These are phyloP conservation scores for Ranitomeya variabilis DNA, from an alignment of 2,113 vertebrate genomes.

Conservation along the genomic window DNA sequence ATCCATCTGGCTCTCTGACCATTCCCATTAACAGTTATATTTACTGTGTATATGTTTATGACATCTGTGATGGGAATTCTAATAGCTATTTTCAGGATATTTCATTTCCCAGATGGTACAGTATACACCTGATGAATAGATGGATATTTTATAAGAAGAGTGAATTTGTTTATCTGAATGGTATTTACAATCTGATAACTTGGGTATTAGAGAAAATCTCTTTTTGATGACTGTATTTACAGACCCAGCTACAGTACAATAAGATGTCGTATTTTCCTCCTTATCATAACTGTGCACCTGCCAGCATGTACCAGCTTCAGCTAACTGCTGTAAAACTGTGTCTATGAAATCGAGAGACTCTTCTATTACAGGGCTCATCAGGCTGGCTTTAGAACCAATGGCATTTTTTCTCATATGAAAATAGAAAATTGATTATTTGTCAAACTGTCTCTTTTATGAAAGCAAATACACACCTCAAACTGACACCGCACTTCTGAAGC, in stretches of 20 bases:
- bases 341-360: slow-evolving; percentile 10
- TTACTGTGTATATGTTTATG: background rate
- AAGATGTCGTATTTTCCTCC: background rate
- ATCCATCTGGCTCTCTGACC: too few species aligned
- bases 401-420: slow-evolving; percentile 33
- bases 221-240: slow-evolving; percentile 29
- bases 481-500: slow-evolving; percentile 21
- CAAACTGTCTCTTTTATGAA: slow-evolving; percentile 36
- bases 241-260: background rate
- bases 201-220: slow-evolving; percentile 11
- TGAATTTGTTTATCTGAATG: slow-evolving; percentile 43
- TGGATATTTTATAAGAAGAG: slow-evolving; percentile 24
- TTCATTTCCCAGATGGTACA: background rate
- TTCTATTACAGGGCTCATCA: slow-evolving; percentile 28
- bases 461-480: slow-evolving; percentile 25
- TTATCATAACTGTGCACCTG: slow-evolving; percentile 45
- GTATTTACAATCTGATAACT: slow-evolving; percentile 39
- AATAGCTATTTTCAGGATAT: background rate
- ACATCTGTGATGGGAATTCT: background rate
- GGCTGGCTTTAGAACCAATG: slow-evolving; percentile 12
- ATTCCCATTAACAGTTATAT: background rate
- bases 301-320: slow-evolving; percentile 17
- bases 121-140: slow-evolving; percentile 26
- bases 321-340: slow-evolving; percentile 23
- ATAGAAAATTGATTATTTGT: slow-evolving; percentile 44